Evolutionary conservation across 1,140 invertebrate species (phyloP), one percentile per base, ranked within the genome.

Genomic region (Ectropis grisescens): DNA sequence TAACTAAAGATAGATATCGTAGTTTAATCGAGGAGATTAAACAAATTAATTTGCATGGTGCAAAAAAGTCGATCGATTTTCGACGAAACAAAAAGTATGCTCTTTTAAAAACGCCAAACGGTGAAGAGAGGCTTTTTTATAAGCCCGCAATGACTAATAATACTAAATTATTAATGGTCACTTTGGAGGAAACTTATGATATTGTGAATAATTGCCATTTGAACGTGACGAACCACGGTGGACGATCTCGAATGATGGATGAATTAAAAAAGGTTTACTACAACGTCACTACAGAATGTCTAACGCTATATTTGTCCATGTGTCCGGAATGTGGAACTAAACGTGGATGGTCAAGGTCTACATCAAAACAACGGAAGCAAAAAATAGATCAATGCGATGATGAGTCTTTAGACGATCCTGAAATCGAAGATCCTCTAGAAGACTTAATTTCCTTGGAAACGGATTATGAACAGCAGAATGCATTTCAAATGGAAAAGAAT

Each of bases 141-240:
- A 24, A n/a, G n/a, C n/a, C n/a, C n/a, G 35, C 29, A 5, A 12
- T 9, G 9, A 29, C 34, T 6, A 41, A 40, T 5, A 34, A 54
- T 40, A 44, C 43, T 23, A 25, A 26, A 2, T 42, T 35, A 31
- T 47, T 50, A 40, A 39, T 60, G 33, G 53, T 68, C 6, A 35
- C 35, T 11, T 29, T 49, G 13, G 45, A 61, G 11, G 58, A 68
- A 30, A 59, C 54, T 11, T 69, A 69, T 26, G 60, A 62, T 11
- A 55, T 65, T 37, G 48, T 65, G 37, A 33, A 41, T 0, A 41
- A 58, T 1, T 56, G 47, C 23, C 60, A 65, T 33, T 9, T 65
- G 5, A 56, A 50, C n/a, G n/a, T n/a, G 33, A 38, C 58, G 33
- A 60, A 54, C 29, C 56, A 68, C 14, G 58, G 42, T 3, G 60